These are phyloP conservation scores for Tenualosa ilisha DNA, from an alignment of 2,797 vertebrate genomes.

Conservation along the genomic window DNA sequence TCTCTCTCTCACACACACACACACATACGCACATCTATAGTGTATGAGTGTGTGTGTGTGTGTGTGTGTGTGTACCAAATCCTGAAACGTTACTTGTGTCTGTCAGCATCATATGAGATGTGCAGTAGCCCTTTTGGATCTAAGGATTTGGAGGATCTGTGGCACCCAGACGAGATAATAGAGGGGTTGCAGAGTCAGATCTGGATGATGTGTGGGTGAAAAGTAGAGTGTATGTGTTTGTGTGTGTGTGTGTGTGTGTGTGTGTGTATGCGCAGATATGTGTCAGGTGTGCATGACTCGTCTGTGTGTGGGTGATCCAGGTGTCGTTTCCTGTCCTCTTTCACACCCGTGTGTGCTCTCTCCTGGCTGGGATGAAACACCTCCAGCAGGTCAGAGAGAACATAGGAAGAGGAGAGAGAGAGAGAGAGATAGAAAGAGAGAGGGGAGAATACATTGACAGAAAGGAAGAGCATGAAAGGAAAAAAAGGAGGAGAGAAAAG, in stretches of 20 bases:
- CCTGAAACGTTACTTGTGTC: too few relatives aligned
- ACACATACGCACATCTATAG: too few relatives aligned
- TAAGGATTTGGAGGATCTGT: too few relatives aligned
- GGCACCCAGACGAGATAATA: too few relatives aligned
- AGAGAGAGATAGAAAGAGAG: background rate
- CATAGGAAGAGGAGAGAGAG: background rate
- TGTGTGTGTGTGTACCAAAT: too few relatives aligned
- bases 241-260: background rate
- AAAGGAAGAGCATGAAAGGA: background rate
- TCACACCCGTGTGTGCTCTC: background rate
- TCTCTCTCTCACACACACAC: background rate
- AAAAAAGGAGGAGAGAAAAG: background rate
- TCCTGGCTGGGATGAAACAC: slow-evolving; percentile 10
- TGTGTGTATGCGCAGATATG: background rate
- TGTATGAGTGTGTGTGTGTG: too few relatives aligned
- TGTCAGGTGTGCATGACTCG: background rate
- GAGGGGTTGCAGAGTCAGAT: too few relatives aligned
- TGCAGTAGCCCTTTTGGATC: too few relatives aligned
- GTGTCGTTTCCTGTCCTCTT: background rate
- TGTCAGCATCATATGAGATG: too few relatives aligned
- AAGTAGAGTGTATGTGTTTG: background rate
- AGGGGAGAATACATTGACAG: background rate
- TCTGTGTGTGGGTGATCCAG: background rate
- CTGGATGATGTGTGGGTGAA: background rate
- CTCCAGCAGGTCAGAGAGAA: background rate